Base-by-base conservation (phyloP, 2,888 invertebrate genomes). In the Limnephilus rhombicus region DNA sequence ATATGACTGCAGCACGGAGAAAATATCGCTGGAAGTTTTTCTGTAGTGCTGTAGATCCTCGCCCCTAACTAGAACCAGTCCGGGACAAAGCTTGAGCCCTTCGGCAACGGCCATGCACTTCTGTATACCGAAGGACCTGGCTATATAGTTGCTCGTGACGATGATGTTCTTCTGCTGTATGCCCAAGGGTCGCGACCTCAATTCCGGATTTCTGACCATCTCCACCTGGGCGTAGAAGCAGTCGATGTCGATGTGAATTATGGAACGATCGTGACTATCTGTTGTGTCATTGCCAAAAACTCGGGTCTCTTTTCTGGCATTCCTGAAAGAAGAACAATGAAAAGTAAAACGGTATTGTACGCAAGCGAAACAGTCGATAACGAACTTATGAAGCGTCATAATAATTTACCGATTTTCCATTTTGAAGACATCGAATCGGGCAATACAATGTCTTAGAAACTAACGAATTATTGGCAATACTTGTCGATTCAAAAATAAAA, bases 151-250 rank as follows among this genome's bases (percentile, higher is more conserved):
- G 94, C 98, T 97, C 13, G 98, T 98, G 85, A 98, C 98, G 13
- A 98, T 97, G 92, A 98, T 96, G 95, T 97, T 98, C 95, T 98
- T 98, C 95, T 98, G 98, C 95, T 98, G 98, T 80, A 98, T 97
- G 90, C 98, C 98, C 93, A 98, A 95, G 49, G 98, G 98, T 94
- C 97, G 96, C 91, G 96, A 95, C 93, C 96, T 96, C 91, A 98
- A 95, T 94, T 97, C 96, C 4, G 98, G 98, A 95, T 98, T 97
- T 94, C 97, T 97, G 92, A 98, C 95, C 96, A 98, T 98, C 95
- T 98, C 98, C 94, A 98, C 98, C 96, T 98, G 98, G 93, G 98
- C 98, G 95, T 98, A 98, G 95, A 98, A 98, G 95, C 97, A 98
- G 95, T 98, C 98, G 94, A 98, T 96, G 95, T 98, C 98, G 94